A percentile compares a stretch with the other conserved stretches of the same genome.
Conservation (phyloP, 2,797 vertebrate species). For the Siniperca scherzeri region DNA sequence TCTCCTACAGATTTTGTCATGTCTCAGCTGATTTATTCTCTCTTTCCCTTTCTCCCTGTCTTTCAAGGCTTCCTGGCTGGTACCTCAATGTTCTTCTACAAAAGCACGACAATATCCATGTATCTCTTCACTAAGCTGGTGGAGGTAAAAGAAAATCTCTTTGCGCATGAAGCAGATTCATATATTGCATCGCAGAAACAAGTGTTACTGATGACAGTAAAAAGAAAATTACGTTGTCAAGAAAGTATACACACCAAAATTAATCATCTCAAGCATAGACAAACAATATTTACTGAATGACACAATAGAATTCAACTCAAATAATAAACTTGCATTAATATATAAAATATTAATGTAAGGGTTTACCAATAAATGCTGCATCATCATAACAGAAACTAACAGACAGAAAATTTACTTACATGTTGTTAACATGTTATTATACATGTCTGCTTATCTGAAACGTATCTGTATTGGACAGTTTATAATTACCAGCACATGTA, state of each 20-base stretch:
- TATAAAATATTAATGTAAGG: background rate
- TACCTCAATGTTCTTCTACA: slow-evolving; percentile 99
- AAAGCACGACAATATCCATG: slow-evolving; percentile 98
- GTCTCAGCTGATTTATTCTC: slow-evolving; percentile 4
- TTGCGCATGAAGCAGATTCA: background rate
- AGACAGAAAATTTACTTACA: background rate
- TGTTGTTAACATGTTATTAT: background rate
- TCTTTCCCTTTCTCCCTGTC: slow-evolving; percentile 18
- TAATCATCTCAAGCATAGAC: background rate
- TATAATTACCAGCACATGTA: slow-evolving; percentile 23
- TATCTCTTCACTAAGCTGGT: slow-evolving; percentile 98
- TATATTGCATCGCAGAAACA: background rate
- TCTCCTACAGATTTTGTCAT: background rate
- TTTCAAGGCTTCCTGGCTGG: slow-evolving; percentile 94
- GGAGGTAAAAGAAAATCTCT: slow-evolving; percentile 88
- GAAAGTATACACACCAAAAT: background rate
- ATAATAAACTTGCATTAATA: background rate
- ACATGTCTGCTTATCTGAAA: background rate
- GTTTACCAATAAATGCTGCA: background rate
- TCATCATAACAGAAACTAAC: background rate
- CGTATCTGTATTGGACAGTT: background rate
- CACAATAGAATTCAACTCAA: background rate
- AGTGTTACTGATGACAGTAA: background rate
- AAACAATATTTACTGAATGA: background rate
- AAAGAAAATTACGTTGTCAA: background rate